These are phyloP conservation scores for Argopecten irradians DNA, from an alignment of 1,140 invertebrate species.

Conservation along the genomic window DNA sequence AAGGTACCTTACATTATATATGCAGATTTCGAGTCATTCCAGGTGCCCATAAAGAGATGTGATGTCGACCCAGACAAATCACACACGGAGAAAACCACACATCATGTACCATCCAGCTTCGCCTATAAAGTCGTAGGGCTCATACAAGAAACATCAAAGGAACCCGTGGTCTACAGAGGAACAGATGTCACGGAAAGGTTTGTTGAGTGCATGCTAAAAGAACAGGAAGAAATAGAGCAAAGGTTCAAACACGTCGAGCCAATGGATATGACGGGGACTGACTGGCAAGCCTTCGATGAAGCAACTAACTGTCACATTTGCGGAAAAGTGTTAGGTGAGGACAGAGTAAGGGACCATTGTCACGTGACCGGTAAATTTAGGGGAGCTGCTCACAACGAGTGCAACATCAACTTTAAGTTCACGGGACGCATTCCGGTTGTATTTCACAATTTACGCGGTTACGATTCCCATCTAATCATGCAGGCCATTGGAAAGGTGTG, in stretches of 20 bases:
- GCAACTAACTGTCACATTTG: slow-evolving; percentile 29
- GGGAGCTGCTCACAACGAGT: too few relatives aligned
- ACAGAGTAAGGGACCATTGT: too few relatives aligned
- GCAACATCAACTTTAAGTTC: slow-evolving; percentile 34
- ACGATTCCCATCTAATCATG: slow-evolving; percentile 42
- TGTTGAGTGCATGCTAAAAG: neutral
- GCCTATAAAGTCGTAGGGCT: slow-evolving; percentile 46
- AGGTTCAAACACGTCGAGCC: neutral
- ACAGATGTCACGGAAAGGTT: slow-evolving; percentile 17
- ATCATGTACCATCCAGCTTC: slow-evolving; percentile 36
- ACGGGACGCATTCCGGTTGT: slow-evolving; percentile 31
- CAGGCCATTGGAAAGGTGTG: slow-evolving; percentile 44
- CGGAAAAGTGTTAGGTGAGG: too few relatives aligned
- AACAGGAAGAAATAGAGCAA: slow-evolving; percentile 10
- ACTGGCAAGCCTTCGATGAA: neutral
- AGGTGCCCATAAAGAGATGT: neutral
- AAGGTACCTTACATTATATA: slow-evolving; percentile 36
- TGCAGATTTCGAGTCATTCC: slow-evolving; percentile 26
- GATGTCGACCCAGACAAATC: neutral
- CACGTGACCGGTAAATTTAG: too few relatives aligned
- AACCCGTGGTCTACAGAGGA: slow-evolving; percentile 34
- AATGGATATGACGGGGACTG: slow-evolving; percentile 24
- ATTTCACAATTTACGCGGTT: slow-evolving; percentile 30
- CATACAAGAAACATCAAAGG: slow-evolving; percentile 18
- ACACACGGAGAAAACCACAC: neutral